These are phyloP conservation scores for Sakesphorus luctuosus DNA, from an alignment of 2,113 vertebrate species.

Conservation along the genomic window DNA sequence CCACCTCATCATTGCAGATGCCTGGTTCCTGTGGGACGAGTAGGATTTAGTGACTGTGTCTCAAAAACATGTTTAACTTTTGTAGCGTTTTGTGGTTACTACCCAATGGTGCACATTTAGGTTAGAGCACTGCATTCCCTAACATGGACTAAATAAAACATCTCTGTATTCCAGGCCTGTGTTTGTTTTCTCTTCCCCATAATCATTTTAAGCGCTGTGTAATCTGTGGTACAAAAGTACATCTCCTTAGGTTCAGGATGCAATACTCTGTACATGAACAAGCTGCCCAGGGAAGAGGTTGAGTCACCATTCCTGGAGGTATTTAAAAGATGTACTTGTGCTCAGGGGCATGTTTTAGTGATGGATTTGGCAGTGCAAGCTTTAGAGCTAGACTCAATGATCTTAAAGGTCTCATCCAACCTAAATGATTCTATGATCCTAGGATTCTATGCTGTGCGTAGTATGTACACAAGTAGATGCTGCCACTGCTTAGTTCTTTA, in stretches of 20 bases:
- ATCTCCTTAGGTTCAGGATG: neutral
- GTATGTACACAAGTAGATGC: neutral
- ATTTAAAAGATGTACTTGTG: neutral
- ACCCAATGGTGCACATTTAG: fast-evolving
- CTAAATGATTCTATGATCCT: neutral
- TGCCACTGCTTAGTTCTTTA: neutral
- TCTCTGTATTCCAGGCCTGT: neutral
- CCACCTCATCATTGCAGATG: neutral
- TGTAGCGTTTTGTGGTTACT: neutral
- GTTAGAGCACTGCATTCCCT: neutral
- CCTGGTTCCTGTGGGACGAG: neutral
- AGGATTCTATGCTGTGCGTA: neutral
- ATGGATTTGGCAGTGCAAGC: neutral
- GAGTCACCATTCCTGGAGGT: neutral
- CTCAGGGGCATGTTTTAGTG: neutral
- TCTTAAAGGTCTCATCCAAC: neutral
- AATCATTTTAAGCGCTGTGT: neutral
- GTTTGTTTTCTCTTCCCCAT: neutral
- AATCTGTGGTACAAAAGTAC: neutral
- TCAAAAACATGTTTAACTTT: neutral
- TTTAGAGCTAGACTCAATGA: neutral
- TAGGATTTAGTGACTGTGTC: neutral
- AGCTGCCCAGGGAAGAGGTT: neutral
- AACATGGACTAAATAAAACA: neutral
- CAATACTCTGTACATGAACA: neutral